Evolutionary conservation across 64 coral and sea anemone species (phyloP), one percentile per base, ranked within the genome.

Genomic region (Montipora cactus): DNA sequence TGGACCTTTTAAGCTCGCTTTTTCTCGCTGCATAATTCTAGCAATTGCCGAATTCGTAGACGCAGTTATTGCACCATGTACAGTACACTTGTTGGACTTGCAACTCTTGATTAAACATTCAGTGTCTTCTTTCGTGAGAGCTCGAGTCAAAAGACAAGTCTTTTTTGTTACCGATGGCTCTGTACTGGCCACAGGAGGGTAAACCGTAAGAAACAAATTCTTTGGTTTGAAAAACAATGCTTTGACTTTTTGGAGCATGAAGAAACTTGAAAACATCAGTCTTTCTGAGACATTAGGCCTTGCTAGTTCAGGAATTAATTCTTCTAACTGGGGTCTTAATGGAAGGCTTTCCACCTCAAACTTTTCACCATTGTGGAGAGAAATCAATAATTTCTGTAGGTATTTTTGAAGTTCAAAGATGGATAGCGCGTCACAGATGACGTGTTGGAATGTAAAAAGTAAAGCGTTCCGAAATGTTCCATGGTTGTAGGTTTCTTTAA

Each of bases 201-300:
- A 94, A 55, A 90, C 52, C 37, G 81, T 70, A 44, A 83, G 81
- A 89, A 90, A 90, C 45, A 59, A 55, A n/a, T 97, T 97, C 28
- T 88, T 88, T 55, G 89, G 89, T 75, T 70, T 88, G 37, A 81
- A 71, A 49, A 83, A 82, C 16, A 89, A 23, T 14, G n/a, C 87
- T 59, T 66, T 94, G 2, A 81, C 16, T 18, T 70, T 79, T 25
- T 88, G 79, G 11, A 97, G 13, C 62, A 50, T n/a, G 62, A 90
- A 89, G 25, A 90, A 74, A 76, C 78, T 77, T 75, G 67, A 52
- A 84, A 94, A 94, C 50, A 94, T 7, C 67, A 69, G 25, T 20
- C 81, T 95, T 72, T 92, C 90, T 61, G 7, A 5, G 59, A 59
- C 79, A 23, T 77, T 93, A 2, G 61, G 45, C 18, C 62, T 50